A percentile compares a stretch with the other conserved stretches of the same genome.
Evolutionary conservation across 2,113 vertebrate genomes (phyloP).

Genomic region (Eulemur rufifrons): DNA sequence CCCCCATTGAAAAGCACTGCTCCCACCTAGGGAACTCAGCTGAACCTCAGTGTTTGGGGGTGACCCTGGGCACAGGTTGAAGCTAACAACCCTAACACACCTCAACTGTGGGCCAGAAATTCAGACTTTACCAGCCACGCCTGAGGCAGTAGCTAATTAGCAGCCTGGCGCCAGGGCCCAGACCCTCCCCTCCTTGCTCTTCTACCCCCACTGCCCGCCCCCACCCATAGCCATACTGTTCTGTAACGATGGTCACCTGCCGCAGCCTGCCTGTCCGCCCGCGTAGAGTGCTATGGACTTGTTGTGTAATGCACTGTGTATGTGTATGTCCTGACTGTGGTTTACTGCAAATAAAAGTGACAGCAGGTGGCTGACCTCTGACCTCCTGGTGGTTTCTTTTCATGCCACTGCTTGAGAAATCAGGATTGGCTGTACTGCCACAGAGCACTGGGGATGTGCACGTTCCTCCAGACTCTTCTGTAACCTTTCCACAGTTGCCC

Average conservation of each 20-base stretch:
- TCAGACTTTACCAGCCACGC: not conserved
- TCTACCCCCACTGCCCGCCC: not conserved
- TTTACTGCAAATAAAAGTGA: conserved; percentile 82
- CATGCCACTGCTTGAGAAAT: not conserved
- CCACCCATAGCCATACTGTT: not conserved
- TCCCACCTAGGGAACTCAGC: not conserved
- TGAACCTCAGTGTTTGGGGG: not conserved
- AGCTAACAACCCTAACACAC: not conserved
- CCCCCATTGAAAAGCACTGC: not conserved
- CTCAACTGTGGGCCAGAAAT: not conserved
- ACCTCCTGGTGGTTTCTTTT: conserved; percentile 4
- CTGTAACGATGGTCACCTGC: not conserved
- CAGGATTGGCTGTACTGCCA: not conserved
- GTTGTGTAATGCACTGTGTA: conserved; percentile 51
- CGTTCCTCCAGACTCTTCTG: not conserved
- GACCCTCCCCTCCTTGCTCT: not conserved
- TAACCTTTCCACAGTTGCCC: not conserved
- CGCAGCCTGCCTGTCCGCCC: conserved; percentile 29
- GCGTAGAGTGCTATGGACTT: conserved; percentile 67
- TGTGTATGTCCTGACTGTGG: conserved; percentile 61
- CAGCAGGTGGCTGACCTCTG: conserved; percentile 28
- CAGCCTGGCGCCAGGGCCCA: not conserved
- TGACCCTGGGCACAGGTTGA: not conserved
- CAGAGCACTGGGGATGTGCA: not conserved
- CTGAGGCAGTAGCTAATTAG: not conserved